Evolutionary conservation across 2,888 invertebrate genomes (phyloP).

Genomic region (Lochmaea capreae): DNA sequence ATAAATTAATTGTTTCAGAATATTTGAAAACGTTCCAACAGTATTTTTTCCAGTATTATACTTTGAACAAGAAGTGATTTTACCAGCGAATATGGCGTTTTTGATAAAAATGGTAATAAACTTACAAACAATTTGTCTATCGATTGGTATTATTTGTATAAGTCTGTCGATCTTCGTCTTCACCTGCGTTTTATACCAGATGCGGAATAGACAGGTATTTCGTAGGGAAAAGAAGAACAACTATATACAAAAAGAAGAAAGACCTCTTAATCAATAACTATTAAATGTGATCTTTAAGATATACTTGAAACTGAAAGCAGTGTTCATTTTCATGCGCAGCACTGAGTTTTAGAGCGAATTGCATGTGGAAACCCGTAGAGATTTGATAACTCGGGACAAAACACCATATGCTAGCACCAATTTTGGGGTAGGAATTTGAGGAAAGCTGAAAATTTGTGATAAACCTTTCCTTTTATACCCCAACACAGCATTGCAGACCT

Average conservation of each 20-base stretch:
- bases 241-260: slow-evolving; percentile 40
- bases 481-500: too few species aligned
- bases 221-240: slow-evolving; percentile 10
- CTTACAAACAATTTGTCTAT: slow-evolving; percentile 63
- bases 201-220: slow-evolving; percentile 47
- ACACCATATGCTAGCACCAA: too few species aligned
- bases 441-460: too few species aligned
- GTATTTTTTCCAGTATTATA: slow-evolving; percentile 82
- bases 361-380: too few species aligned
- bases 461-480: too few species aligned
- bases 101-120: slow-evolving; percentile 68
- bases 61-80: slow-evolving; percentile 78
- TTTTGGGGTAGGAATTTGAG: too few species aligned
- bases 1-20: slow-evolving; percentile 65
- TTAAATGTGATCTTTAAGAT: background rate
- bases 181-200: slow-evolving; percentile 45
- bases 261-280: slow-evolving; percentile 45
- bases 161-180: slow-evolving; percentile 39
- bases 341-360: too few species aligned
- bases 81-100: slow-evolving; percentile 70
- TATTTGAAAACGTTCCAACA: slow-evolving; percentile 75
- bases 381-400: too few species aligned
- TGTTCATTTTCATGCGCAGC: too few species aligned
- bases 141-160: slow-evolving; percentile 49
- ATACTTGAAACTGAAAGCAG: too few species aligned